Percentiles rank a stretch among this genome's conserved stretches.
Evolutionary conservation across 2,888 invertebrate genomes (phyloP).

Genomic region (Euphydryas editha): DNA sequence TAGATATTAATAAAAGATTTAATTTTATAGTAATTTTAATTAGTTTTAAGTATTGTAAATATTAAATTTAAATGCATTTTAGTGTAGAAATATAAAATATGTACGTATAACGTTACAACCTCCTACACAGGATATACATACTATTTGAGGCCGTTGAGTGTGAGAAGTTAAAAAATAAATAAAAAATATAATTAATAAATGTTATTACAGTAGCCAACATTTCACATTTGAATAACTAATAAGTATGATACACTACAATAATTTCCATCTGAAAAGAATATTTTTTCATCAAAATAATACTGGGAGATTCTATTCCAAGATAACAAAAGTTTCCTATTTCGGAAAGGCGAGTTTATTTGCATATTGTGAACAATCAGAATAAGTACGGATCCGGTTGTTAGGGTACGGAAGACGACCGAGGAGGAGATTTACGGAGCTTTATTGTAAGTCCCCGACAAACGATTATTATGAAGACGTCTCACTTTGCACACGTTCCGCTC

Average conservation of each 20-base stretch:
- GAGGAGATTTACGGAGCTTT: constrained; percentile 50
- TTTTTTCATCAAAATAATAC: constrained; percentile 19
- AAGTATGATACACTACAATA: not conserved
- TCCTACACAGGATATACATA: too few species aligned
- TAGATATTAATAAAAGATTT: too few species aligned
- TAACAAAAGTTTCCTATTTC: constrained; percentile 35
- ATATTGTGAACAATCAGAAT: constrained; percentile 51
- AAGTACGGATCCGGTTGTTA: constrained; percentile 48
- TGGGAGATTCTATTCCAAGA: constrained; percentile 30
- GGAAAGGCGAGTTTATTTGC: constrained; percentile 42
- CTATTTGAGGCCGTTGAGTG: too few species aligned
- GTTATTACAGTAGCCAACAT: too few species aligned
- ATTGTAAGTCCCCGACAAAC: constrained; percentile 63
- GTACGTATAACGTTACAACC: too few species aligned
- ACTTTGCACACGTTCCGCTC: constrained; percentile 52
- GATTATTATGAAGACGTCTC: constrained; percentile 62
- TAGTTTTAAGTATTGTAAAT: too few species aligned
- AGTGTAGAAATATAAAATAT: too few species aligned
- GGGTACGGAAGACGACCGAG: constrained; percentile 44
- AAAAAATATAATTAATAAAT: too few species aligned
- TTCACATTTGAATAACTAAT: not conserved
- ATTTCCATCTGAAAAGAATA: constrained; percentile 7
- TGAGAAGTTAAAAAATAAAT: too few species aligned
- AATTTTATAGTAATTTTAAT: too few species aligned
- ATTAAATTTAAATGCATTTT: too few species aligned